Evolutionary conservation across 2,888 invertebrate genomes (phyloP).

Genomic region (Clepsis dumicolana): DNA sequence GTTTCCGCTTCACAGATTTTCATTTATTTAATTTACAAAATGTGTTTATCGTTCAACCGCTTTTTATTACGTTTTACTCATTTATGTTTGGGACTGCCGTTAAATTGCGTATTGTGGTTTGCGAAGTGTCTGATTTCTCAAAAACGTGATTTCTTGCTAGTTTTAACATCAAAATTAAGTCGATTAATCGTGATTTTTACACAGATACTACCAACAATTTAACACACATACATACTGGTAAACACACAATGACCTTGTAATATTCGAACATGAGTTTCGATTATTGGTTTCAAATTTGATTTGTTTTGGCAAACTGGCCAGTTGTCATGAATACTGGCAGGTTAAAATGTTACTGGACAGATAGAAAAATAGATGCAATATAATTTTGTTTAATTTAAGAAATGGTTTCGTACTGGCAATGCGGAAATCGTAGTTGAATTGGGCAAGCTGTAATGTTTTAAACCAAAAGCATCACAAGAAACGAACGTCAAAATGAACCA

Average conservation of each 20-base stretch:
- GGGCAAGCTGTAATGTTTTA: background rate
- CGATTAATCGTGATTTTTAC: background rate
- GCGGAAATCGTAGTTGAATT: background rate
- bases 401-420: background rate
- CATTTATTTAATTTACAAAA: background rate
- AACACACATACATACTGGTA: background rate
- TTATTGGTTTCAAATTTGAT: background rate
- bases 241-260: background rate
- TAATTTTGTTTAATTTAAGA: background rate
- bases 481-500: conserved; percentile 55
- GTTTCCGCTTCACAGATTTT: conserved; percentile 6
- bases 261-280: background rate
- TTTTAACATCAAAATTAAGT: background rate
- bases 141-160: background rate
- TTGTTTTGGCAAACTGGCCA: background rate
- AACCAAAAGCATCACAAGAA: conserved; percentile 8
- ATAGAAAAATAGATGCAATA: background rate
- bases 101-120: background rate
- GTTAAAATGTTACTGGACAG: background rate
- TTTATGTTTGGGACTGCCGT: background rate
- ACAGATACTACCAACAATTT: background rate
- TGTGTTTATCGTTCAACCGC: background rate
- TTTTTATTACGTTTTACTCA: conserved; percentile 2
- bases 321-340: background rate
- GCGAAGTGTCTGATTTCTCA: background rate